Conservation (phyloP, 2,113 vertebrate genomes). For the Sinocyclocheilus grahami region DNA sequence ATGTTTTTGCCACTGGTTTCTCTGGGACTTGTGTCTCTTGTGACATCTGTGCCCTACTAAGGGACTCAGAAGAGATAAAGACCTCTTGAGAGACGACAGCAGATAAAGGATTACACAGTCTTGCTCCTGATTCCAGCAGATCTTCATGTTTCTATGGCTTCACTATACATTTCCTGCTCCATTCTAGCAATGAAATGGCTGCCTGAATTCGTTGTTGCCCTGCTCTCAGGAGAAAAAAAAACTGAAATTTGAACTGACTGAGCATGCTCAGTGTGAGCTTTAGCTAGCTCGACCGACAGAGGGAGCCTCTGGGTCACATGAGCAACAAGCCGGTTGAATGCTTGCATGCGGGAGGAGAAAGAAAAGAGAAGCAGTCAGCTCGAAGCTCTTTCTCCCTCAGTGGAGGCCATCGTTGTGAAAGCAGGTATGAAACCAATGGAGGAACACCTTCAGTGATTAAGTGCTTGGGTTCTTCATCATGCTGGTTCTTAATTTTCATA, state of each 20-base stretch:
- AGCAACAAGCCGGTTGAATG: conserved; percentile 70
- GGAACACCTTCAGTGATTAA: conserved; percentile 48
- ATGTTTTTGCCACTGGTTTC: conserved; percentile 8
- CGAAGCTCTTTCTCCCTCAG: conserved; percentile 69
- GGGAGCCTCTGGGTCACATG: conserved; percentile 77
- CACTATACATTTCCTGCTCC: not conserved
- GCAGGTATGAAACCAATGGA: conserved; percentile 80
- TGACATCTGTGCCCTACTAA: conserved; percentile 29
- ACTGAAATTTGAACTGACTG: conserved; percentile 67
- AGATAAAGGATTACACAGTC: conserved; percentile 46
- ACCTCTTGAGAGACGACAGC: conserved; percentile 44
- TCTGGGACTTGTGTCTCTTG: conserved; percentile 32
- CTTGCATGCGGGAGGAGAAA: conserved; percentile 71
- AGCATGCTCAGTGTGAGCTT: conserved; percentile 74
- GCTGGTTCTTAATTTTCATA: conserved; percentile 47
- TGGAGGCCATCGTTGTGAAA: conserved; percentile 74
- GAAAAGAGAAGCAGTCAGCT: conserved; percentile 74
- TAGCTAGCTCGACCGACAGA: conserved; percentile 73
- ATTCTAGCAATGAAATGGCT: conserved; percentile 49
- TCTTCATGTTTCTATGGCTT: conserved; percentile 7
- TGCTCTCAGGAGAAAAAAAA: conserved; percentile 55
- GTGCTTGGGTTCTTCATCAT: conserved; percentile 52
- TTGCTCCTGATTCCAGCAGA: conserved; percentile 36
- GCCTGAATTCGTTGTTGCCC: conserved; percentile 52
- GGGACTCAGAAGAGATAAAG: conserved; percentile 58